Evolutionary conservation across 2,113 vertebrate genomes (phyloP), one percentile per base, ranked within the genome.

Genomic region (Onychorhynchus coronatus): DNA sequence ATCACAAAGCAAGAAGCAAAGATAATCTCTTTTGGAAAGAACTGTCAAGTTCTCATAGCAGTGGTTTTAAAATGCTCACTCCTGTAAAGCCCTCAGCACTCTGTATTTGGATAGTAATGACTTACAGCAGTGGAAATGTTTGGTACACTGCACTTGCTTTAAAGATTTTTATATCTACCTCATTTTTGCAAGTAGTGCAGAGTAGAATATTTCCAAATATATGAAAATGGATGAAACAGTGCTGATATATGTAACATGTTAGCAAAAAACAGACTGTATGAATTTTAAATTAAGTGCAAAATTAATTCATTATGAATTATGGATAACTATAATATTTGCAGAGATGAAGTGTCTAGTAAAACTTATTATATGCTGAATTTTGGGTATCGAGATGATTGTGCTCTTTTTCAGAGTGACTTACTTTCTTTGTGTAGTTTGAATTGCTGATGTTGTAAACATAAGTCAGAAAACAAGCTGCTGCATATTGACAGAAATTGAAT

Each of bases 231-330:
- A 22, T 50, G 31, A 49, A 66, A 62, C 42, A 58, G 79, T 17
- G 11, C 35, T 78, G 82, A 80, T 92, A 39, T 44, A 67, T 88
- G 71, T 68, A 89, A 31, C 9, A 31, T 33, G 8, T 80, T 92
- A 83, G 39, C 47, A 79, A 75, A 79, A 94, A 91, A 5, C 58
- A 91, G 62, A 33, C 61, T 68, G 31, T 62, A 80, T 89, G 41
- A 83, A 84, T 95, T 93, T 90, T 90, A 92, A 93, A 85, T 95
- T 53, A 95, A 95, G 39, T 59, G 68, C 35, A 79, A 85, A 89
- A 52, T 94, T 77, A 92, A 67, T 95, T 94, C 39, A 75, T 95
- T 96, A 89, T 93, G 42, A 35, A 30, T 91, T 61, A 95, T 96
- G 42, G 33, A 85, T 89, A 95, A 63, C 71, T 85, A 28, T 68